These are phyloP conservation scores for Enteromius viviparus DNA, from an alignment of 2,797 vertebrate species.

Conservation along the genomic window DNA sequence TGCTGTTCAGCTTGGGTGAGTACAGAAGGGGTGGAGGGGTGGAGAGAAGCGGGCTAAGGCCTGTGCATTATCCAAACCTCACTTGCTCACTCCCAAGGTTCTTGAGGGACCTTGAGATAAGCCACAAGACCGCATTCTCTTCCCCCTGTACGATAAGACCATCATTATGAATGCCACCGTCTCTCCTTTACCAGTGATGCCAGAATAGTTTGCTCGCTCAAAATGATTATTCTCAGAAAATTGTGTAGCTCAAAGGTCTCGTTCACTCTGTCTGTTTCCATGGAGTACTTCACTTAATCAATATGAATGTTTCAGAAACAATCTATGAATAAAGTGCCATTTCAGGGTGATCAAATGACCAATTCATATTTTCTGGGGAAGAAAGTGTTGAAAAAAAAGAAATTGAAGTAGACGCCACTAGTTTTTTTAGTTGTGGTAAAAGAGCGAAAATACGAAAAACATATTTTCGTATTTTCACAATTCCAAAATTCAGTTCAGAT, in stretches of 20 bases:
- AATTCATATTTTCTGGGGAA: neutral
- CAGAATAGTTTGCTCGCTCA: neutral
- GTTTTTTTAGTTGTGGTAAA: neutral
- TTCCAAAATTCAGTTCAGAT: neutral
- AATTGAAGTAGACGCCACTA: neutral
- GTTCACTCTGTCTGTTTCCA: neutral
- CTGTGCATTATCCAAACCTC: conserved; percentile 36
- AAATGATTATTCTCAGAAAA: conserved; percentile 17
- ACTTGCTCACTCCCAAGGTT: conserved; percentile 54
- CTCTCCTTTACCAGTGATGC: neutral
- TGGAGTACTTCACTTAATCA: neutral
- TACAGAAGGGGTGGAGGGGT: conserved; percentile 53
- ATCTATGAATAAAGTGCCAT: neutral
- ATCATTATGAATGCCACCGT: conserved; percentile 39
- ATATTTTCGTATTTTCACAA: neutral
- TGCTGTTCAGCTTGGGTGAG: conserved; percentile 98
- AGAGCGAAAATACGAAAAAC: neutral
- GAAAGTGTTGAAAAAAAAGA: neutral
- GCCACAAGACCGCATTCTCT: conserved; percentile 26
- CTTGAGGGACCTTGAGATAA: conserved; percentile 57
- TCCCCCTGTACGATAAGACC: conserved; percentile 46
- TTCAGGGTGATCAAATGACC: neutral
- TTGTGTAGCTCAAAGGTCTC: neutral
- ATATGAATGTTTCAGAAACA: neutral
- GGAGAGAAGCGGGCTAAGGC: conserved; percentile 20